A percentile compares a stretch with the other conserved stretches of the same genome.
Conservation (phyloP, 2,113 vertebrate species). For the Noturus placidus region DNA sequence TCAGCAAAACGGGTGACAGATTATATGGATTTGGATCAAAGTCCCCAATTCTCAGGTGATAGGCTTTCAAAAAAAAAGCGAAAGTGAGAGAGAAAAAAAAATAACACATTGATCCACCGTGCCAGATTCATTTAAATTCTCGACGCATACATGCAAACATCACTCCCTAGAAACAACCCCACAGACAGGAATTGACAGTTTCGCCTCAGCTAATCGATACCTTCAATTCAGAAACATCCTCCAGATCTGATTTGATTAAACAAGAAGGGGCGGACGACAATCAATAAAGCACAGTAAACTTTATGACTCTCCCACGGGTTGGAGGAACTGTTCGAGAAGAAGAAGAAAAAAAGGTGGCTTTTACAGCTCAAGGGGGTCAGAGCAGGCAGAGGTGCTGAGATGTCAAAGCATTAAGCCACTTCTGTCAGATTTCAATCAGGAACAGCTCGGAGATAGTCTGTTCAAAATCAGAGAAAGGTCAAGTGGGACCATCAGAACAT, state of each 20-base stretch:
- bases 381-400: constrained; percentile 52
- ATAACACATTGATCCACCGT: constrained; percentile 55
- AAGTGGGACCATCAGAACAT: constrained; percentile 28
- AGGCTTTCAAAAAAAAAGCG: constrained; percentile 24
- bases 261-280: constrained; percentile 49
- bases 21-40: constrained; percentile 51
- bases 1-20: constrained; percentile 44
- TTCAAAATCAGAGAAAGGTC: constrained; percentile 22
- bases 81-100: neutral
- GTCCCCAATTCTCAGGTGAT: constrained; percentile 50
- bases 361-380: constrained; percentile 58
- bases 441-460: constrained; percentile 39
- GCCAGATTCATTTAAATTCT: constrained; percentile 60
- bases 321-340: constrained; percentile 32
- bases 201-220: constrained; percentile 61
- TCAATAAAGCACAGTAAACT: constrained; percentile 61
- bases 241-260: constrained; percentile 67
- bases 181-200: constrained; percentile 60
- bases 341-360: constrained; percentile 35
- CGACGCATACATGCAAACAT: constrained; percentile 44
- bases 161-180: constrained; percentile 52
- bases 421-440: constrained; percentile 53
- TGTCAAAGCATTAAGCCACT: constrained; percentile 59
- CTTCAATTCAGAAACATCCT: constrained; percentile 61
- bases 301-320: constrained; percentile 23